Conservation (phyloP, 35 echinoderm and acorn worm genomes). For the Holothuria glaberrima region DNA sequence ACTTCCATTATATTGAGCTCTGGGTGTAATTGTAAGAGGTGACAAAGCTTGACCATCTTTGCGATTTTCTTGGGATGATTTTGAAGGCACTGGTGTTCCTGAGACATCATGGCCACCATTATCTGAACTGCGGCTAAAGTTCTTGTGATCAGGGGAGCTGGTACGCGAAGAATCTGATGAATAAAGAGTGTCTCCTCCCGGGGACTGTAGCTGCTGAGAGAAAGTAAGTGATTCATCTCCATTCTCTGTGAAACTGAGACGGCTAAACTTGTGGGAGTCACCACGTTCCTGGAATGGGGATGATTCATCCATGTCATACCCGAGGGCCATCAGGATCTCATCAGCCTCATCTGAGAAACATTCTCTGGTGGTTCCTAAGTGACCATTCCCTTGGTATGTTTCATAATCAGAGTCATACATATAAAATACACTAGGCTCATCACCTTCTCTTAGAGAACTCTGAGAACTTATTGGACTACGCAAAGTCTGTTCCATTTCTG, state of each 20-base stretch:
- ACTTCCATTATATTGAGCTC: not conserved
- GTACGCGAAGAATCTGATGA: conserved; percentile 7
- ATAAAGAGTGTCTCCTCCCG: not conserved
- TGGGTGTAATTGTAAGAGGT: not conserved
- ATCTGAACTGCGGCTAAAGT: not conserved
- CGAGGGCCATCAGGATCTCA: conserved; percentile 61
- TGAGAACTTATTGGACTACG: conserved; percentile 40
- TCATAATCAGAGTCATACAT: conserved; percentile 94
- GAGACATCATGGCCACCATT: not conserved
- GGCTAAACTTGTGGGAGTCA: not conserved
- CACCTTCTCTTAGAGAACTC: conserved; percentile 60
- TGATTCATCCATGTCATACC: conserved; percentile 52
- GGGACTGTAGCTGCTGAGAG: conserved; percentile 30
- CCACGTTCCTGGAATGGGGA: not conserved
- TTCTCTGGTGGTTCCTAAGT: conserved; percentile 2
- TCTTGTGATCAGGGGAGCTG: conserved; percentile 22
- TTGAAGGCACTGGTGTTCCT: conserved; percentile 54
- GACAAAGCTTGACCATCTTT: not conserved
- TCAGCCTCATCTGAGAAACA: conserved; percentile 57
- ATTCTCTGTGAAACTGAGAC: conserved; percentile 8
- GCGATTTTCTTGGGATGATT: not conserved
- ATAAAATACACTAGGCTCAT: conserved; percentile 89
- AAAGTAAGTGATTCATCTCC: conserved; percentile 15
- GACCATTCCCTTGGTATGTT: conserved; percentile 1
- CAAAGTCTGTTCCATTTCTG: not conserved